These are phyloP conservation scores for Drosophila subpulchrella DNA, from an alignment of 1,140 invertebrate species.

Conservation along the genomic window DNA sequence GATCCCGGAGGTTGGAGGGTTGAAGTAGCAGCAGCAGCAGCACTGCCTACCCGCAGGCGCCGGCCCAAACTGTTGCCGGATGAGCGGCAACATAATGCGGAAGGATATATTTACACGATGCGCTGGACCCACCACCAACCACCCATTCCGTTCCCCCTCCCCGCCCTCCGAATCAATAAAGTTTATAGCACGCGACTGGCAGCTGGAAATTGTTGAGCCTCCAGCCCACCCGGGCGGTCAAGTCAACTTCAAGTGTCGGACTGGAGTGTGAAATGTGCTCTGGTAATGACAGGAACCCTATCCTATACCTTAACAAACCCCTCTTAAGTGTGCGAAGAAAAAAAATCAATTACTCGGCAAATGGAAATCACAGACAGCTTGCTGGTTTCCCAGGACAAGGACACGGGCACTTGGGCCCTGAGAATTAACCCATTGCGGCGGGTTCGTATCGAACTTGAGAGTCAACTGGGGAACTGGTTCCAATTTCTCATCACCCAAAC, in stretches of 20 bases:
- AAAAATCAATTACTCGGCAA: conserved; percentile 60
- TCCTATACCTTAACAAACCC: neutral
- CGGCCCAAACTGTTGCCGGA: conserved; percentile 76
- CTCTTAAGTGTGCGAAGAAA: conserved; percentile 11
- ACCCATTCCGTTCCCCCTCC: neutral
- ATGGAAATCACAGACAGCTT: conserved; percentile 70
- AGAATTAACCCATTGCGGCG: conserved; percentile 30
- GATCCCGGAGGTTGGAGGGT: conserved; percentile 4
- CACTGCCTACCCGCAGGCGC: conserved; percentile 76
- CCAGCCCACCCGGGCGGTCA: conserved; percentile 40
- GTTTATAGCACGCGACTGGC: conserved; percentile 76
- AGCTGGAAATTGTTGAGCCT: conserved; percentile 77
- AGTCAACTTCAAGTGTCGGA: conserved; percentile 69
- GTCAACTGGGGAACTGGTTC: conserved; percentile 25
- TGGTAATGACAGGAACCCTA: conserved; percentile 69
- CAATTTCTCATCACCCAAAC: conserved; percentile 2
- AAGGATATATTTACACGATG: conserved; percentile 81
- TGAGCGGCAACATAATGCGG: conserved; percentile 78
- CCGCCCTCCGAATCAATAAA: conserved; percentile 63
- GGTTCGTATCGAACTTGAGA: conserved; percentile 10
- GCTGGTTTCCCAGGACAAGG: conserved; percentile 57
- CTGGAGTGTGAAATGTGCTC: conserved; percentile 70
- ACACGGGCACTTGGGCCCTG: conserved; percentile 57
- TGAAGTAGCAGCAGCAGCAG: conserved; percentile 10
- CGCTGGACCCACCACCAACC: conserved; percentile 58